Base-by-base conservation (phyloP, 1,140 invertebrate species). In the Triops cancriformis region DNA sequence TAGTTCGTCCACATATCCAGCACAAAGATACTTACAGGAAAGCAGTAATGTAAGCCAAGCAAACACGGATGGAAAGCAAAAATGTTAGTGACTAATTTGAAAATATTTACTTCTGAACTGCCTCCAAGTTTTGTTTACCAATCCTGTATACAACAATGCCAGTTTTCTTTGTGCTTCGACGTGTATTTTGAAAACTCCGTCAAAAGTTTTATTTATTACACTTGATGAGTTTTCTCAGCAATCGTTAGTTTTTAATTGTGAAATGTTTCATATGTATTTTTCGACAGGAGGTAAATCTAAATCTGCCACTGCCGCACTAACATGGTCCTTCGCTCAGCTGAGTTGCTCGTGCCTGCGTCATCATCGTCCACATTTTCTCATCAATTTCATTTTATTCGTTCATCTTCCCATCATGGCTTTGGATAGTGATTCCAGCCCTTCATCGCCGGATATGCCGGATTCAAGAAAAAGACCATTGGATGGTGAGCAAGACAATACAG, bases 401-500 rank as follows among this genome's bases (percentile, higher is more conserved):
- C 64, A 64, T 76, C 64, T 43, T 64, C 75, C 42, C 42, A 64
- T 76, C 26, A 27, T 76, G 64, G 64, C 64, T 51, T 43, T 76
- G 43, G 42, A 51, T 51, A 42, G 64, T 51, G 64, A 76, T 76
- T 51, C 64, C 23, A 64, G 42, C 28, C 64, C 75, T 43, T 51
- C 75, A 7, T 43, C 43, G 45, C 64, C 75, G 42, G 75, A 76
- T 64, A 76, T 64, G 75, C 75, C 42, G 75, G 64, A 43, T 51
- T 76, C 75, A 73, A 89, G 93, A 86, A 94, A 94, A 89, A 89
- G 93, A 84, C 93, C 93, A 79, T 88, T 94, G 82, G 93, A 94
- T 86, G 90, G 90, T 81, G 93, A 94, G 86, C 89, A 89, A 81
- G 93, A 94, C 85, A 93, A 93, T 88, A 92, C 92, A 81, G 90